Evolutionary conservation across 2,113 vertebrate genomes (phyloP), one percentile per base, ranked within the genome.

Genomic region (Phaethon lepturus): DNA sequence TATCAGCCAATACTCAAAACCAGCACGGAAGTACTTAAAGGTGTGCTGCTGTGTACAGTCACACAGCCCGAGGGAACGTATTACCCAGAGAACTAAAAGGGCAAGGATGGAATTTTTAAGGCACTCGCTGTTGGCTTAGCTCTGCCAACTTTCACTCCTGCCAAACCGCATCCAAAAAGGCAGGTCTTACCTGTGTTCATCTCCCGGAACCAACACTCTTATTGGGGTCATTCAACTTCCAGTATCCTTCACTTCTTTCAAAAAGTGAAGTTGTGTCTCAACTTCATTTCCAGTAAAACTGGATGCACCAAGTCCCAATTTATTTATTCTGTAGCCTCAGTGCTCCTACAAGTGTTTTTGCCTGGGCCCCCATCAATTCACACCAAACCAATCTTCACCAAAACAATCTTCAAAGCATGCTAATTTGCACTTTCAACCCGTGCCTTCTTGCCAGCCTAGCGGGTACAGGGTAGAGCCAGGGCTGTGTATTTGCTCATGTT

Each of bases 1-100:
- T 64, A 85, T 4, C 44, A 95, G 95, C 74, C 94, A 91, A 83
- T 80, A 86, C 88, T 90, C 88, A 80, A 82, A 86, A 84, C 66
- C 67, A 86, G 63, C 47, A 68, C 0, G 17, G 56, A 96, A 95
- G 91, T 71, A 90, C 92, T 85, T 86, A 72, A 86, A 86, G 88
- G 74, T 64, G 81, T 88, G 66, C 78, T 77, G 64, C 79, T 88
- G 87, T 63, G 67, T 80, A 31, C 47, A 93, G 82, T 86, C 86
- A 84, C 59, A 50, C 52, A 84, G 79, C 90, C 86, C 0, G 3
- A 69, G 82, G 92, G 63, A 62, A 92, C 0, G 0, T 25, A 72
- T 33, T 89, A 77, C 76, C 68, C 86, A 68, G 79, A 68, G 83
- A 84, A 55, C 35, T 59, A 12, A 50, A 80, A 93, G 59, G 82